Conservation (phyloP, 2,797 vertebrate genomes). For the Poeciliopsis gracilis region DNA sequence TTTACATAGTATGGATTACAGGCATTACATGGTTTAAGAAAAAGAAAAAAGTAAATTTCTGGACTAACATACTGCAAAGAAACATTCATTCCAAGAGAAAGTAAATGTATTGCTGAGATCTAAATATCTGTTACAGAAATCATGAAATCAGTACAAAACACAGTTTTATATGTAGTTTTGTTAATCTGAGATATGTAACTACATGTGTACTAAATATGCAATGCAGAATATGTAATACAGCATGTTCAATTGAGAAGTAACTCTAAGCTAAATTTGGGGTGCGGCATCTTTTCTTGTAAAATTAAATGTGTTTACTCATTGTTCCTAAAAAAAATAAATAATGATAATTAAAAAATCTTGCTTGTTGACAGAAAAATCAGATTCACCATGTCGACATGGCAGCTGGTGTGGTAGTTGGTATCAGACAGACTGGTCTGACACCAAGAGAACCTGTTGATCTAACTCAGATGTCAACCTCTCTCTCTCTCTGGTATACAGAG, state of each 20-base stretch:
- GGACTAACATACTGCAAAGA: not conserved
- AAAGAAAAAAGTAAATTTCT: not conserved
- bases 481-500: not conserved
- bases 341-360: no score
- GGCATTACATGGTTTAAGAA: not conserved
- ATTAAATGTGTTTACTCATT: no score
- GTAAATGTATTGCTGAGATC: not conserved
- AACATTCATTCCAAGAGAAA: not conserved
- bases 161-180: not conserved
- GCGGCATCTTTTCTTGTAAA: no score
- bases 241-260: no score
- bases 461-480: not conserved
- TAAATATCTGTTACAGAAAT: not conserved
- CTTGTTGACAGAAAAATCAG: no score
- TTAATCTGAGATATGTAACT: no score
- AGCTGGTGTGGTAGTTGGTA: not conserved
- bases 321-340: no score
- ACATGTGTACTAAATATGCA: no score
- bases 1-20: not conserved
- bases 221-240: no score
- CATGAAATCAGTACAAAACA: no score
- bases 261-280: no score
- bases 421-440: not conserved
- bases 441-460: not conserved
- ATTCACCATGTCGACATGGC: no score